Conservation (phyloP, 2,113 vertebrate genomes). For the Microcebus tavaratra region DNA sequence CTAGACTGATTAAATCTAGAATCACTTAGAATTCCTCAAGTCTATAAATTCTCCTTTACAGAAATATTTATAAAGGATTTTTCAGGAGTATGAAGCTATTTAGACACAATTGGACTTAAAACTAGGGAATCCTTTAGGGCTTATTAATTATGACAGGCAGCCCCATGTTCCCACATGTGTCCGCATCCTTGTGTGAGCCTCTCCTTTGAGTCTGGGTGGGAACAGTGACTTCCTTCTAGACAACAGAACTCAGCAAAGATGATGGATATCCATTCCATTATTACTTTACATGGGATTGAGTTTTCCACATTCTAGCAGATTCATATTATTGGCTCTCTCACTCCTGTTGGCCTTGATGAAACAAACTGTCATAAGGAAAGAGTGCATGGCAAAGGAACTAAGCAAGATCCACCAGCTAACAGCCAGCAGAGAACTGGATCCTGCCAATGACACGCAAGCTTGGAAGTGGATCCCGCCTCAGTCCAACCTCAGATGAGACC, state of each 20-base stretch:
- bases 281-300: neutral
- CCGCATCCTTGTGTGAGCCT: neutral
- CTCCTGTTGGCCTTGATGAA: neutral
- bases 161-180: neutral
- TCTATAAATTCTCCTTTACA: neutral
- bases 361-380: neutral
- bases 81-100: neutral
- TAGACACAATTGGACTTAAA: neutral
- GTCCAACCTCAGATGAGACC: no score
- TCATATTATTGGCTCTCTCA: neutral
- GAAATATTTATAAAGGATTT: neutral
- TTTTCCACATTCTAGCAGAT: neutral
- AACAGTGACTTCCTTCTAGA: neutral
- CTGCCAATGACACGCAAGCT: neutral
- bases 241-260: neutral
- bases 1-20: neutral
- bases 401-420: neutral
- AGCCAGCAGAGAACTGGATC: neutral
- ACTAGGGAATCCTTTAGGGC: neutral
- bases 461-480: neutral
- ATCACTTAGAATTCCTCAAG: conserved; percentile 29
- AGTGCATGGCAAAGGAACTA: neutral
- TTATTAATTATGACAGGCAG: neutral
- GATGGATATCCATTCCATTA: neutral
- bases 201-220: neutral